Conservation (phyloP, 1,140 invertebrate species). For the Drosophila ficusphila region DNA sequence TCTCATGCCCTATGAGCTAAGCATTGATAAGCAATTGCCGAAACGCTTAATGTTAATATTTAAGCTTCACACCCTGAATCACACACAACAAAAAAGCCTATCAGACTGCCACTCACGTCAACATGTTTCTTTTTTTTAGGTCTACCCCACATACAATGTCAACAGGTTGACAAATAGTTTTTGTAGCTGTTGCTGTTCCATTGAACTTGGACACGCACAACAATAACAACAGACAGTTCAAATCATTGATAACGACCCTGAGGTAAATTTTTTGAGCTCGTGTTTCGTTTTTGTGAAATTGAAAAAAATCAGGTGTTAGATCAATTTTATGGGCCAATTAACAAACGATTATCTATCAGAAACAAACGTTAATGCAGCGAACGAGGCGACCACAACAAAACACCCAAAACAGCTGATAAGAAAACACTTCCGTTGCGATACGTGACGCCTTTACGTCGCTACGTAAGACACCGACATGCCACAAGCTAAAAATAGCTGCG, state of each 20-base stretch:
- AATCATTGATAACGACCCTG: constrained; percentile 49
- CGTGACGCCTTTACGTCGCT: constrained; percentile 7
- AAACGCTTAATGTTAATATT: constrained; percentile 63
- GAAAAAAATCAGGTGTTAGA: constrained; percentile 1
- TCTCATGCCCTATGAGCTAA: not conserved
- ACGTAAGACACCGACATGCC: constrained; percentile 52
- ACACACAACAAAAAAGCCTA: constrained; percentile 40
- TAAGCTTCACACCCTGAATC: constrained; percentile 58
- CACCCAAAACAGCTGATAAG: constrained; percentile 52
- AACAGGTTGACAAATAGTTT: constrained; percentile 57
- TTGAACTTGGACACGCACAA: constrained; percentile 63
- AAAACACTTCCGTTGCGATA: constrained; percentile 11
- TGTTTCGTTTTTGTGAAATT: not conserved
- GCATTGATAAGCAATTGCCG: constrained; percentile 31
- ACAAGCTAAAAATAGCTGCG: constrained; percentile 80
- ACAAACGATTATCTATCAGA: constrained; percentile 9
- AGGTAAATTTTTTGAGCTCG: constrained; percentile 25
- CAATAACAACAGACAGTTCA: constrained; percentile 7
- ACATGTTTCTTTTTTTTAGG: constrained; percentile 17
- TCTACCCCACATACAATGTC: constrained; percentile 57
- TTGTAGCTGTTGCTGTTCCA: constrained; percentile 44
- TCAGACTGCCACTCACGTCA: constrained; percentile 46
- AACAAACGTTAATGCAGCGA: constrained; percentile 54
- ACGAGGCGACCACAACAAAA: constrained; percentile 61
- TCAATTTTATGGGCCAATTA: constrained; percentile 26